Base-by-base conservation (phyloP, 2,888 invertebrate species). In the Mythimna loreyi region DNA sequence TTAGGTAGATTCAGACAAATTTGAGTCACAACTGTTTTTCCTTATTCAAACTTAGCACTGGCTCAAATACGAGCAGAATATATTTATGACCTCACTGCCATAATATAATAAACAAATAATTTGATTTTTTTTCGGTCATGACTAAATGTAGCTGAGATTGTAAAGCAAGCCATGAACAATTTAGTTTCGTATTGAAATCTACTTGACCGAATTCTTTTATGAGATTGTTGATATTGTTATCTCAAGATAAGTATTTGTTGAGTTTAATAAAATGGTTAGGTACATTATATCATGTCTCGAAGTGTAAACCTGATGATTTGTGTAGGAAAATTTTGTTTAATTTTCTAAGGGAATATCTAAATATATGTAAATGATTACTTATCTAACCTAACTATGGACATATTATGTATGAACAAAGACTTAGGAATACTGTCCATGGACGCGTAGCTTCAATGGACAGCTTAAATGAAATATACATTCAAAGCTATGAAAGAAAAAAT, bases 201-300 rank as follows among this genome's bases (percentile, higher is more conserved):
- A 49, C 7, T 57, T 66, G 53, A 74, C 58, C 47, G 2, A 76
- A 21, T 53, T 53, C 36, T 75, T 56, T 78, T 57, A 60, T 64
- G 47, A 36, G 65, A 33, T 49, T 52, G 40, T 21, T 36, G 55
- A 25, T 25, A 71, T 72, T 63, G 40, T 55, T 67, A 55, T 40
- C 45, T 55, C 3, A 49, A 75, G 75, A 75, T 67, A 49, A 50
- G 28, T n/a, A 40, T 74, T 58, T 59, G 30, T 74, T 67, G 36
- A 53, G 13, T 61, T 52, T 28, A 40, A 43, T 33, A 56, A 28
- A 66, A 40, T 58, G n/a, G 47, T 43, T 57, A n/a, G n/a, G n/a
- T n/a, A 21, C 28, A 45, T 36, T 16, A 33, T 36, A 25, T 23
- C 6, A 52, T 36, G 28, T n/a, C 30, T 28, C n/a, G 52, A 57